These are phyloP conservation scores for Carpatolechia fugitivella DNA, from an alignment of 2,888 invertebrate species.

Conservation along the genomic window DNA sequence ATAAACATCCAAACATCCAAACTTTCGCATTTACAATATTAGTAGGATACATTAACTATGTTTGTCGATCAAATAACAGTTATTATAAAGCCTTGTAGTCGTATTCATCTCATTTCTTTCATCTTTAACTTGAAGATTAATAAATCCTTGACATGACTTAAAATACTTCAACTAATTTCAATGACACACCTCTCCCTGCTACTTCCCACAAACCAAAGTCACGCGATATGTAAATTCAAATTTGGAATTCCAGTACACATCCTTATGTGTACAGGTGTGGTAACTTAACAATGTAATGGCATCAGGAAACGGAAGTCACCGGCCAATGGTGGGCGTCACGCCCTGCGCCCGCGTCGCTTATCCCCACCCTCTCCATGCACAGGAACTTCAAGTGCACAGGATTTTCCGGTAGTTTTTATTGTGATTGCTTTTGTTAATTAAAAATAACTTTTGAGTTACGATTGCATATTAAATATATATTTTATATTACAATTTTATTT, in stretches of 20 bases:
- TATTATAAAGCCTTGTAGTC: no score
- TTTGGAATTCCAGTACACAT: conserved; percentile 26
- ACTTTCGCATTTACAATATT: no score
- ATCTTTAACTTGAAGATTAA: no score
- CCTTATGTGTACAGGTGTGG: conserved; percentile 54
- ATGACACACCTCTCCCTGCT: neutral
- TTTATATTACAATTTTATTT: no score
- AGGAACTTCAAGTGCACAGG: neutral
- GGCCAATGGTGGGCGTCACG: conserved; percentile 64
- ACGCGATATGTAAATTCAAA: conserved; percentile 30
- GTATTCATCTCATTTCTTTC: no score
- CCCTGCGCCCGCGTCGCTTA: conserved; percentile 21
- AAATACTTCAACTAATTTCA: neutral
- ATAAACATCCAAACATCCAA: no score
- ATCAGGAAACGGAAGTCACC: conserved; percentile 68
- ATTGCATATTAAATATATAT: no score
- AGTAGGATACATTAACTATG: no score
- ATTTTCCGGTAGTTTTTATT: conserved; percentile 2
- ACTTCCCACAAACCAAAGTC: neutral
- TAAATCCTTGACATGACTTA: neutral
- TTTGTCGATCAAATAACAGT: no score
- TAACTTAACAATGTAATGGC: conserved; percentile 54
- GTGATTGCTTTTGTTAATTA: no score
- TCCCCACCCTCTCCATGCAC: neutral
- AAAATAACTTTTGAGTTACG: no score